Percentiles rank a stretch among this genome's conserved stretches.
Evolutionary conservation across 2,113 vertebrate genomes (phyloP).

Genomic region (Strix uralensis): DNA sequence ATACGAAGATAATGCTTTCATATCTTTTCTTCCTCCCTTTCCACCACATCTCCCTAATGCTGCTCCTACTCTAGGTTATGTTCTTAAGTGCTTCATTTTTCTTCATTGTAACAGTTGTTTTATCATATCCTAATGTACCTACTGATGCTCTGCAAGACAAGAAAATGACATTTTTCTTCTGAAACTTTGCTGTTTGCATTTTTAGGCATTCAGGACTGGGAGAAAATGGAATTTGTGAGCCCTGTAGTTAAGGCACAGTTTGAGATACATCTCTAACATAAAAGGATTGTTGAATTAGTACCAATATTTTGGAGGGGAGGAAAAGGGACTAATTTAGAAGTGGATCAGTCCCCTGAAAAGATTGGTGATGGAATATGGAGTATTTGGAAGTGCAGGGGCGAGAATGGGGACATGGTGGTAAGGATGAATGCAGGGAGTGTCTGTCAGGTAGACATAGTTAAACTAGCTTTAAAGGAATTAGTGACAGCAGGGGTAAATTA

Average conservation of each 20-base stretch:
- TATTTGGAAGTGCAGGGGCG: background rate
- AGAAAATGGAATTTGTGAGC: background rate
- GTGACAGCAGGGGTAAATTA: background rate
- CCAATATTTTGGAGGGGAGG: background rate
- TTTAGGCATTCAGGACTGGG: background rate
- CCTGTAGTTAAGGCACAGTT: background rate
- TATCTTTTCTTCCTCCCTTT: background rate
- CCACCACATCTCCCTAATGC: background rate
- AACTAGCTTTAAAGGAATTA: background rate
- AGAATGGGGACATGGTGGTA: background rate
- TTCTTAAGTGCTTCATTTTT: background rate
- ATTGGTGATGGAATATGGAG: background rate
- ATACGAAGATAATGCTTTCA: background rate
- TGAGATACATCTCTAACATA: background rate
- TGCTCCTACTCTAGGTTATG: background rate
- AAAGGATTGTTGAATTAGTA: background rate
- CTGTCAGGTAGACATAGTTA: background rate
- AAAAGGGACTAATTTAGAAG: background rate
- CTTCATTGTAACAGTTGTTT: background rate
- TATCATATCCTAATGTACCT: background rate
- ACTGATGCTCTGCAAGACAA: background rate
- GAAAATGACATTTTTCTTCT: background rate
- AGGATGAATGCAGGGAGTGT: background rate
- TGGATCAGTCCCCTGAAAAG: background rate
- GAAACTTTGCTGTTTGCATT: background rate